phyloP scores from a whole-genome alignment of 2,888 invertebrate genomes.

The Pediacus dermestoides region DNA sequence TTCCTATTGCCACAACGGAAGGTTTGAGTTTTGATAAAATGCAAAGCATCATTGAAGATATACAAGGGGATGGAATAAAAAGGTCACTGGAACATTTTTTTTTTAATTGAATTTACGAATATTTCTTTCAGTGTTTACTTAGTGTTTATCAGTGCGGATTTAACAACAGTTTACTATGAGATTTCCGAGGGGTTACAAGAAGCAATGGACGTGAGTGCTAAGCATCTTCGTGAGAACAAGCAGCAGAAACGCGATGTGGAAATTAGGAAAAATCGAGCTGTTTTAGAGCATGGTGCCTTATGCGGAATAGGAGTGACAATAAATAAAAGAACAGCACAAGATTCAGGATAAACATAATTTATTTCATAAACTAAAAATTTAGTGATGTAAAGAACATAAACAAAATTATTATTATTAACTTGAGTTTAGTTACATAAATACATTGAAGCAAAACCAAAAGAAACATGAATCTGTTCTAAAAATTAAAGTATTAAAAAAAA shows the following conservation, averaged over 20 bases:
- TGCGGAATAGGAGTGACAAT: conserved; percentile 35
- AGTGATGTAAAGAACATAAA: too few relatives aligned
- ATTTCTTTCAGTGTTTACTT: conserved; percentile 37
- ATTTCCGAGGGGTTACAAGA: conserved; percentile 39
- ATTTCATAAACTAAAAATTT: too few relatives aligned
- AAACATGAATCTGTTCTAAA: too few relatives aligned
- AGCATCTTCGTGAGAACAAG: conserved; percentile 34
- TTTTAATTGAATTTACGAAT: background rate
- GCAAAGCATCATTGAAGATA: conserved; percentile 36
- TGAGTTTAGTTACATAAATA: too few relatives aligned
- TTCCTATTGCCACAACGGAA: conserved; percentile 48
- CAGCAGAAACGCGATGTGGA: conserved; percentile 36
- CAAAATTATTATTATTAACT: too few relatives aligned
- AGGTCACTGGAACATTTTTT: background rate
- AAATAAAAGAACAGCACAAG: too few relatives aligned
- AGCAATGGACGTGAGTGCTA: conserved; percentile 29
- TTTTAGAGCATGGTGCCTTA: conserved; percentile 40
- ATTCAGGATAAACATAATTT: too few relatives aligned
- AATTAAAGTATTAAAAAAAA: too few relatives aligned
- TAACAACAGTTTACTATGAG: conserved; percentile 52
- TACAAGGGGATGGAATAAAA: too few relatives aligned
- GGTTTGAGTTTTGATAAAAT: conserved; percentile 46
- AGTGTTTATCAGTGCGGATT: conserved; percentile 50
- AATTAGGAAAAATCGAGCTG: conserved; percentile 32
- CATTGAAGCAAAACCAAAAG: too few relatives aligned